These are phyloP conservation scores for Malacosoma neustria DNA, from an alignment of 2,888 invertebrate genomes.

Conservation along the genomic window DNA sequence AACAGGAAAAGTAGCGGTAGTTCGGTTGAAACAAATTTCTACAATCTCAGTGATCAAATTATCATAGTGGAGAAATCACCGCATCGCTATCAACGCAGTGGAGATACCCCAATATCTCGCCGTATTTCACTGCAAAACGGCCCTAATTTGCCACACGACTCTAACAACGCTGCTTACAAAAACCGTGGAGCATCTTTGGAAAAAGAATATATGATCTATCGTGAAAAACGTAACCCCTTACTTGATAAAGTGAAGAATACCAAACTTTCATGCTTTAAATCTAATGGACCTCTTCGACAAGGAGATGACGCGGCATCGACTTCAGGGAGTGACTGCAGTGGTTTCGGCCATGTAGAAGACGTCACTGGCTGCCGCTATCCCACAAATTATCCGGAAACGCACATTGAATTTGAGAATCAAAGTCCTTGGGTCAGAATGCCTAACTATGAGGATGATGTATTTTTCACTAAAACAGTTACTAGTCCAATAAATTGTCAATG, in stretches of 20 bases:
- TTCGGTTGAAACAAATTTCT: conserved; percentile 79
- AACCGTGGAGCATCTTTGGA: conserved; percentile 67
- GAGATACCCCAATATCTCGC: conserved; percentile 50
- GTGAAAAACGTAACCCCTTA: conserved; percentile 81
- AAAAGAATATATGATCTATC: conserved; percentile 73
- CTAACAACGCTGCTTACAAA: conserved; percentile 63
- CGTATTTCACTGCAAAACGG: conserved; percentile 63
- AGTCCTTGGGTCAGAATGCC: conserved; percentile 68
- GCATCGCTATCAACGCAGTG: conserved; percentile 52
- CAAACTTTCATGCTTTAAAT: conserved; percentile 79
- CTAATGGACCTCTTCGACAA: conserved; percentile 67
- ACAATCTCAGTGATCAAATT: conserved; percentile 78
- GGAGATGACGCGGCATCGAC: conserved; percentile 66
- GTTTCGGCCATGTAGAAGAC: conserved; percentile 64
- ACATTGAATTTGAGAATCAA: conserved; percentile 65
- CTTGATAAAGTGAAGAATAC: conserved; percentile 83
- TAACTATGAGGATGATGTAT: conserved; percentile 65
- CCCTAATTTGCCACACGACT: conserved; percentile 58
- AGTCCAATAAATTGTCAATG: conserved; percentile 52
- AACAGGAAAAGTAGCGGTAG: conserved; percentile 78
- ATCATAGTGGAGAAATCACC: conserved; percentile 76
- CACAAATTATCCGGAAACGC: conserved; percentile 45
- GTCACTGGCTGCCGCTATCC: conserved; percentile 46
- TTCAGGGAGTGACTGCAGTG: conserved; percentile 70
- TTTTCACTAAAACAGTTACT: conserved; percentile 48